A percentile compares a stretch with the other conserved stretches of the same genome.
Conservation (phyloP, 2,888 invertebrate species). For the Dione vanillae region DNA sequence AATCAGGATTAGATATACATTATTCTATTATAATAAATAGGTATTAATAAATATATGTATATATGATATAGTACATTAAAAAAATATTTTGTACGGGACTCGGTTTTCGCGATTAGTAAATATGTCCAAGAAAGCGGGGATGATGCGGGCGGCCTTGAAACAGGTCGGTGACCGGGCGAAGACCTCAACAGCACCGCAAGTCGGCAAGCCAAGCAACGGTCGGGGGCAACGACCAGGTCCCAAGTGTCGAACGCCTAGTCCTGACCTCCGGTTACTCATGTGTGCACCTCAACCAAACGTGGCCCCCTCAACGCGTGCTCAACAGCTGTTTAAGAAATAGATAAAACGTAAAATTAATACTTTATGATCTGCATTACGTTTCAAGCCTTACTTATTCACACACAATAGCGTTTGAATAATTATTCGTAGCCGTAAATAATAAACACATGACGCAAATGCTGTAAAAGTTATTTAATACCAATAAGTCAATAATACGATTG, state of each 20-base stretch:
- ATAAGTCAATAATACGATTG: conserved; percentile 13
- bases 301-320: conserved; percentile 39
- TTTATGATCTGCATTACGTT: not conserved
- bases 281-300: conserved; percentile 38
- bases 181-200: conserved; percentile 77
- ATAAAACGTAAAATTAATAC: not conserved
- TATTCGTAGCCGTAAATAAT: conserved; percentile 6
- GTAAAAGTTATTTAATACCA: conserved; percentile 1
- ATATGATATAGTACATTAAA: not conserved
- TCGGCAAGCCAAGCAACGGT: conserved; percentile 78
- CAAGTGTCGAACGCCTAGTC: conserved; percentile 67
- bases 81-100: conserved; percentile 4
- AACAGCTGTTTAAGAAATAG: conserved; percentile 5
- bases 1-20: not conserved
- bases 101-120: conserved; percentile 70
- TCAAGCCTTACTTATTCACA: not conserved
- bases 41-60: too few species aligned
- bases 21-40: too few species aligned
- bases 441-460: conserved; percentile 8
- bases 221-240: conserved; percentile 81
- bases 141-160: conserved; percentile 82
- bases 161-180: conserved; percentile 83
- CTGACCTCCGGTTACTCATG: conserved; percentile 57
- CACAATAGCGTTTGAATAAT: not conserved
- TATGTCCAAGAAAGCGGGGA: conserved; percentile 71